These are phyloP conservation scores for Solea solea DNA, from an alignment of 2,113 vertebrate species.

Conservation along the genomic window DNA sequence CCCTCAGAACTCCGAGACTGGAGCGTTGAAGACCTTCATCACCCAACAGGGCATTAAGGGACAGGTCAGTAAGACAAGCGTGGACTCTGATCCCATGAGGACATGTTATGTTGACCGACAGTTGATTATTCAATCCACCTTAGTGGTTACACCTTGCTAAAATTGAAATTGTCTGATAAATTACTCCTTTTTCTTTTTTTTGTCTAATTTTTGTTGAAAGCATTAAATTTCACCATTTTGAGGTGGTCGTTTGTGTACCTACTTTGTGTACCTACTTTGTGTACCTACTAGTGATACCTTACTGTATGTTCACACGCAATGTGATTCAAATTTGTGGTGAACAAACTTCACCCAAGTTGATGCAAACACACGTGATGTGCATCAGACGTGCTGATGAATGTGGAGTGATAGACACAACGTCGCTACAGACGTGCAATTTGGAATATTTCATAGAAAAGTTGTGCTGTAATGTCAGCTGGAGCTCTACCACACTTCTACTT, in stretches of 20 bases:
- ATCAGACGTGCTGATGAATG: too few species aligned
- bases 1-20: constrained; percentile 99
- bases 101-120: neutral
- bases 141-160: neutral
- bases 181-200: too few species aligned
- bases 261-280: neutral
- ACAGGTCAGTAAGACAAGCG: constrained; percentile 82
- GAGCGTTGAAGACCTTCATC: constrained; percentile 98
- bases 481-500: too few species aligned
- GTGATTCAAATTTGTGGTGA: too few species aligned
- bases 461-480: too few species aligned
- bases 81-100: neutral
- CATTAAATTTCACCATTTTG: too few species aligned
- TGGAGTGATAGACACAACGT: too few species aligned
- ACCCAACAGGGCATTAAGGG: constrained; percentile 99
- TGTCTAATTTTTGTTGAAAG: neutral
- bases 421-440: too few species aligned
- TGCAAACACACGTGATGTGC: too few species aligned
- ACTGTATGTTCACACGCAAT: neutral
- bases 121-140: neutral
- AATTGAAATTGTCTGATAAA: neutral
- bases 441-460: too few species aligned
- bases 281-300: neutral
- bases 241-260: neutral
- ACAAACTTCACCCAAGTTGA: too few species aligned